phyloP scores from a whole-genome alignment of 2,113 vertebrate species.

The Myotis davidii region DNA sequence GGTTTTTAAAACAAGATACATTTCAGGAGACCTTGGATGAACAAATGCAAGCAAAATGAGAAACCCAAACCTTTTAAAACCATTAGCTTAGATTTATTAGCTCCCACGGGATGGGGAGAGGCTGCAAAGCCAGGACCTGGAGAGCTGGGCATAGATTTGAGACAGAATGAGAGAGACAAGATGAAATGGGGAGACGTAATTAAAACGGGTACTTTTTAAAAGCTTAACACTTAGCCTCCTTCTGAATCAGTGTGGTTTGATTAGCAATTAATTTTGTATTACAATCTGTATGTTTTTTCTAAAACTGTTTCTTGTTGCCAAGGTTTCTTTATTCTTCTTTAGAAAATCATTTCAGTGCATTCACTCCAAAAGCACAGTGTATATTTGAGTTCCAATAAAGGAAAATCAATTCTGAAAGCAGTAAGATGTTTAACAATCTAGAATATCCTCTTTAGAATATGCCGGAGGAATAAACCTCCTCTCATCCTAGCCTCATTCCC shows the following conservation, averaged over 20 bases:
- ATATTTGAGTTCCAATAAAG: background rate
- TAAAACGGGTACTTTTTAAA: background rate
- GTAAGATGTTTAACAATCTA: background rate
- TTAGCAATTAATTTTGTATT: slow-evolving; percentile 31
- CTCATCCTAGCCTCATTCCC: background rate
- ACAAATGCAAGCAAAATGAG: background rate
- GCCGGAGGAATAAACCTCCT: background rate
- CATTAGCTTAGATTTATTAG: background rate
- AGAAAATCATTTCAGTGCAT: background rate
- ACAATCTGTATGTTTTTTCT: background rate
- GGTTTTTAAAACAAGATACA: background rate
- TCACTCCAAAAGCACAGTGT: background rate
- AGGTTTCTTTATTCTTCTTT: background rate
- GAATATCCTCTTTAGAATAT: background rate
- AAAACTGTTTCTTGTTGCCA: slow-evolving; percentile 18
- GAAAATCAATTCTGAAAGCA: background rate
- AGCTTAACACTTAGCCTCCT: background rate
- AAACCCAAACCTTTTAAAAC: background rate
- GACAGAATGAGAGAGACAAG: background rate
- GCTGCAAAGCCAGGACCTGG: background rate
- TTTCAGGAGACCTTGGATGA: background rate
- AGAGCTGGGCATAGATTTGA: background rate
- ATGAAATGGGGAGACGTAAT: background rate
- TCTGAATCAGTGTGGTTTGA: slow-evolving; percentile 18
- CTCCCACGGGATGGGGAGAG: background rate